phyloP scores from a whole-genome alignment of 2,888 invertebrate species.

The Slavum lentiscoides region DNA sequence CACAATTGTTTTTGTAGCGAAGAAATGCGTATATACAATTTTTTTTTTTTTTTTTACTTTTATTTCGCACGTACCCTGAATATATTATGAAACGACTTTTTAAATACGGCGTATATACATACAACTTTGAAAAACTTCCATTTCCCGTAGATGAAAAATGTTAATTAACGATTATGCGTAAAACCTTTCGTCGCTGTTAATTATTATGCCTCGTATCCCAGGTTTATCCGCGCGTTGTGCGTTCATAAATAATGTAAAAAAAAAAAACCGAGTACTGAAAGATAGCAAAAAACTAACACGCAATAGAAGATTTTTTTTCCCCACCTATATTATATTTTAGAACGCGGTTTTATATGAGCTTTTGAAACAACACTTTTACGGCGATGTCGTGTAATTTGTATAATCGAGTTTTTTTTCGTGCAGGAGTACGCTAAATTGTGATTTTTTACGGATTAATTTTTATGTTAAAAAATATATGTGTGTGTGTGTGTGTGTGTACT shows the following conservation, averaged over 20 bases:
- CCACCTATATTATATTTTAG: background rate
- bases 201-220: background rate
- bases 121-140: background rate
- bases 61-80: background rate
- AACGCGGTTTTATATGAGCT: slow-evolving; percentile 7
- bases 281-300: background rate
- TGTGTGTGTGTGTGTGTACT: too few relatives aligned
- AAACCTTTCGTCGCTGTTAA: slow-evolving; percentile 22
- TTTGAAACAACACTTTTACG: background rate
- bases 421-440: too few relatives aligned
- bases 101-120: background rate
- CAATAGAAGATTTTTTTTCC: slow-evolving; percentile 12
- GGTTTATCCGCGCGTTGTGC: background rate
- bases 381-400: background rate
- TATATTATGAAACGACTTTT: slow-evolving; percentile 10
- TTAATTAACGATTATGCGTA: slow-evolving; percentile 26
- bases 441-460: too few relatives aligned
- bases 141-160: slow-evolving; percentile 19
- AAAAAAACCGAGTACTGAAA: background rate
- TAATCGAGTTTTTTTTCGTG: too few relatives aligned
- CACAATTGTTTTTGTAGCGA: background rate
- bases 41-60: too few relatives aligned
- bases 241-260: background rate
- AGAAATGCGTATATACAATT: too few relatives aligned
- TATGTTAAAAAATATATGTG: too few relatives aligned